Percentiles rank a stretch among this genome's conserved stretches.
These are phyloP conservation scores for Acronicta alni DNA, from an alignment of 2,888 invertebrate species.

Conservation along the genomic window DNA sequence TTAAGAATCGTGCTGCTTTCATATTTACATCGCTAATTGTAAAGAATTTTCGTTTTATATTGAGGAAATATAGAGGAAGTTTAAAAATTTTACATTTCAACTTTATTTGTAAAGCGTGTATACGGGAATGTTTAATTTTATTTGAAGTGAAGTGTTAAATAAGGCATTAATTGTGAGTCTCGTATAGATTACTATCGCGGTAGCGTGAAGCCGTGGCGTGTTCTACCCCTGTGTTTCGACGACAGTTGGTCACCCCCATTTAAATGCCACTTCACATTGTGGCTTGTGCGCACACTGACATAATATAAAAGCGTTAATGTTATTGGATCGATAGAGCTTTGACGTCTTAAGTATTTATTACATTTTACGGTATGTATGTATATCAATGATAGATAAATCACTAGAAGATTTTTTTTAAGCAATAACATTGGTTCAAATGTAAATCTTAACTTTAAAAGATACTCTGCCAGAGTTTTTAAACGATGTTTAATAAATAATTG, in stretches of 20 bases:
- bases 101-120: conserved; percentile 41
- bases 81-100: background rate
- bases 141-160: conserved; percentile 78
- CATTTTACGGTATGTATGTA: conserved; percentile 36
- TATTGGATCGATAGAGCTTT: conserved; percentile 65
- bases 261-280: conserved; percentile 87
- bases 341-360: conserved; percentile 22
- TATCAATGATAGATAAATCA: background rate
- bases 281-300: conserved; percentile 85
- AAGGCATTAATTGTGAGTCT: conserved; percentile 83
- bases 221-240: conserved; percentile 82
- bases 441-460: background rate
- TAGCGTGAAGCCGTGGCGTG: conserved; percentile 84
- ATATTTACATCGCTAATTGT: conserved; percentile 22
- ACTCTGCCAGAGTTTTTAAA: background rate
- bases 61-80: conserved; percentile 3
- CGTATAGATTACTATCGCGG: conserved; percentile 86
- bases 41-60: background rate
- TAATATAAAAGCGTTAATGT: conserved; percentile 76
- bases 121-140: conserved; percentile 59
- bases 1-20: conserved; percentile 46
- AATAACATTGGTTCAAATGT: background rate
- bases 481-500: background rate
- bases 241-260: conserved; percentile 89
- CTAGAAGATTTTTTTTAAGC: background rate